Base-by-base conservation (phyloP, 2,797 vertebrate genomes). In the Petrocephalus schoutedeni region DNA sequence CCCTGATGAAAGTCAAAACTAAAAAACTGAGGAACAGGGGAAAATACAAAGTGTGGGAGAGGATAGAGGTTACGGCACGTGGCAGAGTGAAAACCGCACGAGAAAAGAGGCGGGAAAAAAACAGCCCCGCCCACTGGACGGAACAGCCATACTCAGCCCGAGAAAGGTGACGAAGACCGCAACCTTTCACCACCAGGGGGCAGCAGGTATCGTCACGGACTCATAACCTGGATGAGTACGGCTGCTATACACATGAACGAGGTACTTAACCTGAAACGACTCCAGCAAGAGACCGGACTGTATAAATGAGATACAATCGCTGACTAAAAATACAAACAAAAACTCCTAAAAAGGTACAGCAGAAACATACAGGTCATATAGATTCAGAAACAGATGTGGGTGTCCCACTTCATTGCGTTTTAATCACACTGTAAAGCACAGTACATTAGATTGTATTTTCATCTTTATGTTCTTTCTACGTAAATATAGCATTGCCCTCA, bases 81-180 rank as follows among this genome's bases (percentile, higher is more conserved):
- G 4, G 49, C 49, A 36, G 10, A 19, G 16, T 45, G 5, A 64
- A 49, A 61, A 4, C 3, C 32, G 5, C 54, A 10, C 10, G 23
- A 10, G 10, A 28, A 59, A 14, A 59, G 64, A 80, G 88, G 86
- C 92, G 93, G 94, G 93, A 94, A 94, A 94, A 28, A 94, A 95
- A 94, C 93, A 92, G 92, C 93, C 91, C 90, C 84, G 87, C 91
- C 89, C 88, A 58, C 51, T 49, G 86, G 88, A 88, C 74, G 88
- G 23, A 74, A 56, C 21, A 89, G 90, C 61, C 28, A 21, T 32
- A 67, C 21, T 32, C 23, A 28, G 23, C 23, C 61, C 10, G 23
- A 32, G 28, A 67, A 5, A 67, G 19, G 32, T 41, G 19, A 77
- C 5, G 19, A 45, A 12, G 32, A 36, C 32, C 12, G 71, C 36